These are phyloP conservation scores for Sebastes reedi DNA, from an alignment of 2,797 vertebrate genomes.

Conservation along the genomic window DNA sequence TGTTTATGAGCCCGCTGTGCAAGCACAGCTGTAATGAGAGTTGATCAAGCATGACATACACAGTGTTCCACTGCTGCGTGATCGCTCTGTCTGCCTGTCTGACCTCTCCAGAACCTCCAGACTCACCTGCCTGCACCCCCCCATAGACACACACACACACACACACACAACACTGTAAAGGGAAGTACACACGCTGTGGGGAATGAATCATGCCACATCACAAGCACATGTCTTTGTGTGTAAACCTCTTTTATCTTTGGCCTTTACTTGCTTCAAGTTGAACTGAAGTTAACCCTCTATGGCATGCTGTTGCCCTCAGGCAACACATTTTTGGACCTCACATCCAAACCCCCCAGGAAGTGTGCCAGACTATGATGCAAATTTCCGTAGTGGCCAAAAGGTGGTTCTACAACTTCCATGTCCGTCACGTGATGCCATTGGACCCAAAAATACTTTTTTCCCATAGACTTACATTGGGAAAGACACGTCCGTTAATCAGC, in stretches of 20 bases:
- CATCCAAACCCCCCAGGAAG: no score
- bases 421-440: no score
- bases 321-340: no score
- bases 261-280: neutral
- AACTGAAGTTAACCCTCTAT: neutral
- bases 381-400: no score
- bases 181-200: neutral
- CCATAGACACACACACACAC: conserved; percentile 16
- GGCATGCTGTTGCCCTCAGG: no score
- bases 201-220: neutral
- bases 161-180: neutral
- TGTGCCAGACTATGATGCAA: no score
- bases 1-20: conserved; percentile 35
- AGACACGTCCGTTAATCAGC: no score
- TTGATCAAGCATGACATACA: conserved; percentile 57
- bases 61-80: conserved; percentile 27
- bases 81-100: conserved; percentile 22
- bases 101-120: conserved; percentile 13
- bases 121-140: neutral
- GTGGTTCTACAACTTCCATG: no score
- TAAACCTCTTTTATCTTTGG: neutral
- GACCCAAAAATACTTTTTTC: no score
- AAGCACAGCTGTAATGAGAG: conserved; percentile 63
- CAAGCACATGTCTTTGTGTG: neutral
- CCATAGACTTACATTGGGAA: no score